Percentiles rank a stretch among this genome's conserved stretches.
Conservation (phyloP, 2,888 invertebrate species). For the Caenorhabditis zanzibari region DNA sequence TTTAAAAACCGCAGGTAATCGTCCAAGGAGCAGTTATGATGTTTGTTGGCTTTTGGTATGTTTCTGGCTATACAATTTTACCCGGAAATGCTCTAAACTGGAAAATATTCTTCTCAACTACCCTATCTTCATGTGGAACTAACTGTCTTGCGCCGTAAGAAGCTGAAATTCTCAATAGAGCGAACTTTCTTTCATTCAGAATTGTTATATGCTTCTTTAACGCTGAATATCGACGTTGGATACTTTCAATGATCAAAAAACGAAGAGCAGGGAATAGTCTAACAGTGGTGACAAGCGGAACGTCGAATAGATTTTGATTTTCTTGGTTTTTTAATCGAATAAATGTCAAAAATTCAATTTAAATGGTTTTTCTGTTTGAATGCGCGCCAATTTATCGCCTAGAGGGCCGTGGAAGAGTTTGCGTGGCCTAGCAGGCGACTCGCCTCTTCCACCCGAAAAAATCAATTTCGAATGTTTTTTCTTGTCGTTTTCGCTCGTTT, state of each 20-base stretch:
- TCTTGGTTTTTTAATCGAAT: background rate
- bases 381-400: background rate
- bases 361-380: too few species aligned
- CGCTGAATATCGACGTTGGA: slow-evolving; percentile 48
- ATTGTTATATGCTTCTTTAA: slow-evolving; percentile 42
- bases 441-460: slow-evolving; percentile 21
- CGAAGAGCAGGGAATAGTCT: background rate
- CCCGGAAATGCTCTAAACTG: slow-evolving; percentile 30
- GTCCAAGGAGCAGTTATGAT: slow-evolving; percentile 28
- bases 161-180: background rate
- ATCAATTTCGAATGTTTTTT: slow-evolving; percentile 37
- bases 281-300: slow-evolving; percentile 38
- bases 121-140: slow-evolving; percentile 11
- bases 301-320: slow-evolving; percentile 17
- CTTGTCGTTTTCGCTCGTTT: slow-evolving; percentile 2
- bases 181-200: slow-evolving; percentile 33
- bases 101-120: slow-evolving; percentile 45
- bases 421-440: slow-evolving; percentile 17
- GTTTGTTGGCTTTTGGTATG: slow-evolving; percentile 34
- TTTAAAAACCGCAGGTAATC: slow-evolving; percentile 7
- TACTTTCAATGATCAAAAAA: background rate
- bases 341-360: too few species aligned
- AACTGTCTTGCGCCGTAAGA: slow-evolving; percentile 44
- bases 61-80: slow-evolving; percentile 13
- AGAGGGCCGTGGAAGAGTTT: slow-evolving; percentile 14